These are phyloP conservation scores for Amiota communis DNA, from an alignment of 2,888 invertebrate genomes.

Conservation along the genomic window DNA sequence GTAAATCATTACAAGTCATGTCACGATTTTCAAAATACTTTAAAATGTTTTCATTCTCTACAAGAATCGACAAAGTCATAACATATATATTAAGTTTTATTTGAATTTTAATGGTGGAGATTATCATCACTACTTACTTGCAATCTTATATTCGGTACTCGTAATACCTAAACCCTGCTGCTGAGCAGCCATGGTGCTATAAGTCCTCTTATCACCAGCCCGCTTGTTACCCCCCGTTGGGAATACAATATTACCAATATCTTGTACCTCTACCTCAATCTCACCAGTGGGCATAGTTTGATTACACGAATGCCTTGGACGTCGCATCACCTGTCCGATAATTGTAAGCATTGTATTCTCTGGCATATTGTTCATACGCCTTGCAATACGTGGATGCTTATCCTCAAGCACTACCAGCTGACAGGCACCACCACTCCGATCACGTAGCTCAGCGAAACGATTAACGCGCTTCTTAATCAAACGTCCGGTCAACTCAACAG, in stretches of 20 bases:
- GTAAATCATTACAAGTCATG: slow-evolving; percentile 72
- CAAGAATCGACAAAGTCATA: slow-evolving; percentile 24
- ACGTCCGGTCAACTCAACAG: slow-evolving; percentile 78
- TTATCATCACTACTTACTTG: slow-evolving; percentile 63
- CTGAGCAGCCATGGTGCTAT: slow-evolving; percentile 68
- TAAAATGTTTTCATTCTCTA: slow-evolving; percentile 70
- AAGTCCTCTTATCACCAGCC: slow-evolving; percentile 69
- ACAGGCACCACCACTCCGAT: slow-evolving; percentile 78
- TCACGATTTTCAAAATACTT: slow-evolving; percentile 73
- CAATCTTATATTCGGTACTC: slow-evolving; percentile 73
- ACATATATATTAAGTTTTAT: neutral
- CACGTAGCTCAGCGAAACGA: slow-evolving; percentile 78
- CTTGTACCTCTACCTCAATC: slow-evolving; percentile 73
- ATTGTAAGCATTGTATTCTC: slow-evolving; percentile 71
- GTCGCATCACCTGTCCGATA: slow-evolving; percentile 68
- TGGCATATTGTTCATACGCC: slow-evolving; percentile 73
- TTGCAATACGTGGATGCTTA: slow-evolving; percentile 70
- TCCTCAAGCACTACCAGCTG: slow-evolving; percentile 75
- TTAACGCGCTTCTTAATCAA: slow-evolving; percentile 76
- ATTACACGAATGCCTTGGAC: slow-evolving; percentile 71
- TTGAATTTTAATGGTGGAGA: neutral
- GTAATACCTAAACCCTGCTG: slow-evolving; percentile 68
- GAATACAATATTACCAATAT: slow-evolving; percentile 67
- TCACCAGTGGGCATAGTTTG: slow-evolving; percentile 73
- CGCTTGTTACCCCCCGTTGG: slow-evolving; percentile 56